These are phyloP conservation scores for Dynastes tityus DNA, from an alignment of 2,888 invertebrate species.

Conservation along the genomic window DNA sequence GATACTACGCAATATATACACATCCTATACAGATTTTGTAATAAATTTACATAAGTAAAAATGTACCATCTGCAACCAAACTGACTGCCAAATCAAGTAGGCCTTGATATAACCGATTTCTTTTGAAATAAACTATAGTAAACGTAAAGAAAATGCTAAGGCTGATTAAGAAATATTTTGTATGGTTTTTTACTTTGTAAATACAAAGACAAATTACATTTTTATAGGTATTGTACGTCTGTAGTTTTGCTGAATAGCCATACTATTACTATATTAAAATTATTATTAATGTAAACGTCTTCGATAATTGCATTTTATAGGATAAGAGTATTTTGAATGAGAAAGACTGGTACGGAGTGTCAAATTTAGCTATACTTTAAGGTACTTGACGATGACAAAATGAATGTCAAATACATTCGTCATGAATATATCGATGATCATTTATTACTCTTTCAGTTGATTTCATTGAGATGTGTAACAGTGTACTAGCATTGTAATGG, in stretches of 20 bases:
- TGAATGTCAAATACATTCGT: conserved; percentile 15
- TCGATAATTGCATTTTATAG: too few relatives aligned
- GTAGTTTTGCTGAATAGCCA: not conserved
- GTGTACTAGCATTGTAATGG: conserved; percentile 32
- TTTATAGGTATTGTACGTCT: not conserved
- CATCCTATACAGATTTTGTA: too few relatives aligned
- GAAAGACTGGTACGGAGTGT: conserved; percentile 31
- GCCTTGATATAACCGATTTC: conserved; percentile 29
- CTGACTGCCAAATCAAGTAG: conserved; percentile 28
- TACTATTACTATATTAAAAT: not conserved
- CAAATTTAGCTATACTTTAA: not conserved
- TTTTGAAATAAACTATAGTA: conserved; percentile 12
- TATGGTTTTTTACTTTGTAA: conserved; percentile 43
- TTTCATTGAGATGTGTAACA: conserved; percentile 20
- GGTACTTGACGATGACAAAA: not conserved
- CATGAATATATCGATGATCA: conserved; percentile 3
- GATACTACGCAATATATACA: not conserved
- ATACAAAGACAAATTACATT: conserved; percentile 3
- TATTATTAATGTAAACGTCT: too few relatives aligned
- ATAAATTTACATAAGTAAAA: not conserved
- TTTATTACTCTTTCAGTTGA: not conserved
- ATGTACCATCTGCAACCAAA: conserved; percentile 34
- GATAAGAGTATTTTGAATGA: not conserved
- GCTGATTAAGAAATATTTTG: conserved; percentile 44
- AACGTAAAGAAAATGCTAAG: conserved; percentile 12